A percentile compares a stretch with the other conserved stretches of the same genome.
Conservation (phyloP, 2,113 vertebrate species). For the Rhynchopsitta pachyrhyncha region DNA sequence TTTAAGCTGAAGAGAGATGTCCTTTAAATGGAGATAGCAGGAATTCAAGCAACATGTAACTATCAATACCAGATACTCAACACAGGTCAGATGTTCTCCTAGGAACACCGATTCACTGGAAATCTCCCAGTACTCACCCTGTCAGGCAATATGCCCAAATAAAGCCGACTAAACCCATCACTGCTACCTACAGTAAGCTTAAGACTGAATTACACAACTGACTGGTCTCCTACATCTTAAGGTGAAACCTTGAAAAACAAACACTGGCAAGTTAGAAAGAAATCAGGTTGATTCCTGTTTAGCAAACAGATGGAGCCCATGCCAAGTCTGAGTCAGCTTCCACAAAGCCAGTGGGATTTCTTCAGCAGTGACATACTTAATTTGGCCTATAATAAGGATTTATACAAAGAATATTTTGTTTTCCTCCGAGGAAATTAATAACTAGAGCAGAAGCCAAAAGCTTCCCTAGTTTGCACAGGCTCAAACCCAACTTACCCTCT, state of each 20-base stretch:
- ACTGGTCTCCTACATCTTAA: neutral
- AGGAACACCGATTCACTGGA: neutral
- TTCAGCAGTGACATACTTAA: slow-evolving; percentile 19
- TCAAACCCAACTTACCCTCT: slow-evolving; percentile 6
- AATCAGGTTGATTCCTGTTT: neutral
- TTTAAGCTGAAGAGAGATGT: neutral
- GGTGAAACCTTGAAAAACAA: neutral
- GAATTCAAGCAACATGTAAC: neutral
- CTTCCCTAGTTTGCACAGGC: slow-evolving; percentile 24
- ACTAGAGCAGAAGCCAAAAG: slow-evolving; percentile 32
- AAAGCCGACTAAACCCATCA: neutral
- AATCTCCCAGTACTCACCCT: neutral
- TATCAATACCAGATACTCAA: neutral
- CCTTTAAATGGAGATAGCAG: neutral
- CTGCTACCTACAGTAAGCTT: neutral
- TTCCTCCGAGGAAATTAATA: slow-evolving; percentile 27
- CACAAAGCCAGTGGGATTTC: slow-evolving; percentile 37
- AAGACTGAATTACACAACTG: neutral
- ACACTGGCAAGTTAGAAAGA: neutral
- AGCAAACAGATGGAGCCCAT: slow-evolving; percentile 8
- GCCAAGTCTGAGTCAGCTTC: slow-evolving; percentile 35
- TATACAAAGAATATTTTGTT: slow-evolving; percentile 55
- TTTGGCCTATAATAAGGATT: slow-evolving; percentile 38
- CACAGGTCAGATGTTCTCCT: neutral
- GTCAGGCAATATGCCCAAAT: neutral